Base-by-base conservation (phyloP, 2,113 vertebrate species). In the Peromyscus leucopus region DNA sequence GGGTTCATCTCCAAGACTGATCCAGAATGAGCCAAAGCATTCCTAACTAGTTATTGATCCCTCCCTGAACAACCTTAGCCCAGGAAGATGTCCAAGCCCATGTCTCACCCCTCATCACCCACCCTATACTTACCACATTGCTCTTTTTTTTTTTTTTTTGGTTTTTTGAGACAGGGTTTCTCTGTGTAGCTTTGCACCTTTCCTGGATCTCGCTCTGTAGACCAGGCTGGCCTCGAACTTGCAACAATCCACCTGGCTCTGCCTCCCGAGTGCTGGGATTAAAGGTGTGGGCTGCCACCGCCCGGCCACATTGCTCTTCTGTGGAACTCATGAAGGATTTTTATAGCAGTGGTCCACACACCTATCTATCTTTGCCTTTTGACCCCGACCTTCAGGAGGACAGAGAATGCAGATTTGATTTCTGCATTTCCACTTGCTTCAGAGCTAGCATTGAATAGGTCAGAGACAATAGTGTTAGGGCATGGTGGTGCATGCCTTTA, bases 301-400 rank as follows among this genome's bases (percentile, higher is more conserved):
- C 46, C 46, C 46, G 7, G 46, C 21, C 3, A 51, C 76, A 26
- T 83, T 36, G 78, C 48, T 7, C 17, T 33, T 39, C 71, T 28
- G 21, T 13, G 28, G 51, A 57, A 31, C 36, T n/a, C 26, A 15
- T 6, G 51, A 89, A 42, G 51, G 36, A 21, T 59, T 42, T 72
- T 42, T 78, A 22, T 2, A 8, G 65, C 6, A 10, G 31, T n/a
- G 7, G 26, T 69, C n/a, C 26, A 36, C 2, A 16, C 2, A 0
- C 76, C 36, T 36, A 24, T 78, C 89, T 75, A 31, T 71, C 28
- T 57, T 3, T 17, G 12, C 13, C 57, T 6, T 48, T 61, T 61
- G 78, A 22, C 17, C 33, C 2, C 4, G 12, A 39, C 51, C 51
- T 82, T 0, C 2, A 55, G 79, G 83, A 46, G 31, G 59, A 36